Base-by-base conservation (phyloP, 2,113 vertebrate genomes). In the Stictonetta naevosa region DNA sequence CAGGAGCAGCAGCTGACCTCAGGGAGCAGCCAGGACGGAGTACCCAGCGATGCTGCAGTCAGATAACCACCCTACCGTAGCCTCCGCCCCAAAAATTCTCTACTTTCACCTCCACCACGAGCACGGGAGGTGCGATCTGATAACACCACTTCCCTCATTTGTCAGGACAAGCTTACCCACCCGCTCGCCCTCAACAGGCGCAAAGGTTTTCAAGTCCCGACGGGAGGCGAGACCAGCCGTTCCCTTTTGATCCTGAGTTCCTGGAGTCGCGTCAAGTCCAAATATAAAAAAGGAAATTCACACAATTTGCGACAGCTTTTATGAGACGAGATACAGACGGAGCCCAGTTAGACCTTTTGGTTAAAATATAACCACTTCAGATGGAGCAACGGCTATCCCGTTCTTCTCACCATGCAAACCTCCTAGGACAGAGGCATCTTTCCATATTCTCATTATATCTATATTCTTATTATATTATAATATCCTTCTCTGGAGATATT, bases 181-280 rank as follows among this genome's bases (percentile, higher is more conserved):
- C 28, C 31, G 1, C 36, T 3, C 18, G 28, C 10, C 29, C 0
- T 40, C 68, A 28, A 31, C 60, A 58, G n/a, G 11, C 40, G n/a
- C n/a, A 8, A 48, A 26, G 8, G 50, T 48, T 56, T 34, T 64
- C 19, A 12, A 73, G 59, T 44, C 8, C 59, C 16, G 13, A 69
- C 0, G 3, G 36, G 4, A 53, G 19, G 42, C 0, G 1, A 38
- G 26, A n/a, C 19, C n/a, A 26, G 21, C 44, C 4, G 0, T 15
- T 29, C 22, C 25, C 73, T 90, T n/a, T 4, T 5, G 31, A 64
- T 33, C 31, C 28, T 17, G 46, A 48, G 46, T 11, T 48, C 46
- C 46, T 48, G 46, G 46, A 48, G 46, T 11, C 20, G 46, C 20
- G 20, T 22, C 46, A 48, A 48, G 5, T 48, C 20, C 73, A 38